Evolutionary conservation across 1,140 invertebrate genomes (phyloP).

Genomic region (Aphis gossypii): DNA sequence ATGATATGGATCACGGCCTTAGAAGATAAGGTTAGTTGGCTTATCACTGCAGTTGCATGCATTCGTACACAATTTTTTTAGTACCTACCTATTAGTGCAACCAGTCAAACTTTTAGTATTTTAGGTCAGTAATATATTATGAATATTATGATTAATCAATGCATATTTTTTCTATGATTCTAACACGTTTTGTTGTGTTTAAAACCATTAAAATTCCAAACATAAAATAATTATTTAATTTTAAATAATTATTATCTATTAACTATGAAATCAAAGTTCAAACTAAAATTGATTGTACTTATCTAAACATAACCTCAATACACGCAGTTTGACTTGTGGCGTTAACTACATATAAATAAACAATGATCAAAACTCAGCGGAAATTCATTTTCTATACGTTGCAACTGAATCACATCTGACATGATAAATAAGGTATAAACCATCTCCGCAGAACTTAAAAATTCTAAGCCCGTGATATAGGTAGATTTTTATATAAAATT

Average conservation of each 20-base stretch:
- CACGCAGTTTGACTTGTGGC: neutral
- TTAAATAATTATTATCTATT: constrained; percentile 3
- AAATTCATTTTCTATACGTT: neutral
- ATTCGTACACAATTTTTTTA: neutral
- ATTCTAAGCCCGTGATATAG: neutral
- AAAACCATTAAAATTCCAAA: neutral
- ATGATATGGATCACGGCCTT: constrained; percentile 7
- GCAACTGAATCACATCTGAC: neutral
- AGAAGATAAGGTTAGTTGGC: neutral
- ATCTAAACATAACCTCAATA: neutral
- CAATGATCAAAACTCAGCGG: neutral
- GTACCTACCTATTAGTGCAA: neutral
- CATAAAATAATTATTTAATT: neutral
- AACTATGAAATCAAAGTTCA: neutral
- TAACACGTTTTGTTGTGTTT: neutral
- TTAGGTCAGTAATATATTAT: no score
- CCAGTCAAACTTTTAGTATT: constrained; percentile 7
- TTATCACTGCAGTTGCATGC: constrained; percentile 1
- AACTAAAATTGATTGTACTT: neutral
- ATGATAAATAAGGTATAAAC: neutral
- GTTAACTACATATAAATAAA: neutral
- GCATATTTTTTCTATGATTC: neutral
- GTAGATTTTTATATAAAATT: neutral
- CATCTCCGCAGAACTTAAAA: neutral
- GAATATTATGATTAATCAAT: neutral